Evolutionary conservation across 1,140 invertebrate species (phyloP).

Genomic region (Drosophila nasuta): DNA sequence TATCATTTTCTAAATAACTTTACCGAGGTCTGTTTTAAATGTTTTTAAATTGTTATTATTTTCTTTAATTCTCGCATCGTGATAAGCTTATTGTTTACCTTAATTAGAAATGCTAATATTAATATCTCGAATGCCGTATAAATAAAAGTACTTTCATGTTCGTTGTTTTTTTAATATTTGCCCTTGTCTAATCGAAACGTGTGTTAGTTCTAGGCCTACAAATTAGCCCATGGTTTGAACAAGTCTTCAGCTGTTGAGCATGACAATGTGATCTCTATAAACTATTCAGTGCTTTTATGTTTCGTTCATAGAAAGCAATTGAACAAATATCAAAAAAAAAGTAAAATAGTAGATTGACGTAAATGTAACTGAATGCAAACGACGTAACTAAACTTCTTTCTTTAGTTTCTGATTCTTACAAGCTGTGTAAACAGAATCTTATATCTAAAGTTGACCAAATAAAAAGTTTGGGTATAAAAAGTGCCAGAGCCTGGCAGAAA

Average conservation of each 20-base stretch:
- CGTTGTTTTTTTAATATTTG: background rate
- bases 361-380: background rate
- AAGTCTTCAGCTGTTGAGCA: background rate
- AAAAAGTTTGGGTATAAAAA: conserved; percentile 16
- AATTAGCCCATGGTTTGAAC: background rate
- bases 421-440: background rate
- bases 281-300: background rate
- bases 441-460: background rate
- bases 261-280: background rate
- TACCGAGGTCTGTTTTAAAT: too few species aligned
- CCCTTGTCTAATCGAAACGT: background rate
- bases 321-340: conserved; percentile 5
- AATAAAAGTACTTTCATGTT: background rate
- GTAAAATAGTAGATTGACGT: background rate
- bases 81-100: too few species aligned
- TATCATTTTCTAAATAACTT: too few species aligned
- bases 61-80: too few species aligned
- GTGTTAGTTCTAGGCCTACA: background rate
- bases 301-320: conserved; percentile 5
- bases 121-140: background rate
- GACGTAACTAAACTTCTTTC: background rate
- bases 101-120: background rate
- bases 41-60: too few species aligned
- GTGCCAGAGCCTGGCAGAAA: background rate
- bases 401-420: background rate